Evolutionary conservation across 2,888 invertebrate species (phyloP), one percentile per base, ranked within the genome.

Genomic region (Agonum fuliginosum): DNA sequence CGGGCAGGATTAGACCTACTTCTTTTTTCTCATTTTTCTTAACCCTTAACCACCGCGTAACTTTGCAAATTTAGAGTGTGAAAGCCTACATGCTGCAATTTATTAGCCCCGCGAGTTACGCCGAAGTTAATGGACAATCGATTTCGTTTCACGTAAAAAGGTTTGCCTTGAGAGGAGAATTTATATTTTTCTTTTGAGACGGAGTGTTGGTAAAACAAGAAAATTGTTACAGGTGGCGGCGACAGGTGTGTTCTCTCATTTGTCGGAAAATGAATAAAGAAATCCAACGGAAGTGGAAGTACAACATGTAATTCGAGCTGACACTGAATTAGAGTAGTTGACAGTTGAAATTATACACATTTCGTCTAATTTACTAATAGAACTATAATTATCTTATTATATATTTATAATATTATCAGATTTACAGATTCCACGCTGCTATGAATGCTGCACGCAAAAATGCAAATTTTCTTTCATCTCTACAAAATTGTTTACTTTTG

Each of bases 381-480:
- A 19, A 24, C 5, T 4, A 24, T 54, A n/a, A 54, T 54, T 54
- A 27, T 54, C 12, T 2, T 24, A 54, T 24, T 54, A 54, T n/a
- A 24, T 54, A 54, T 37, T 37, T 37, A 37, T 24, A 54, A 54
- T 24, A 54, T 54, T 54, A 37, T 37, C 37, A 37, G n/a, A n/a
- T n/a, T n/a, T n/a, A n/a, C n/a, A n/a, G n/a, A n/a, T n/a, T n/a
- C n/a, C n/a, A n/a, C n/a, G n/a, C n/a, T n/a, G n/a, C n/a, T n/a
- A n/a, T n/a, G n/a, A 12, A 54, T 54, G 54, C 54, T 12, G 20
- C 24, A n/a, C n/a, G 24, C n/a, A 22, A 24, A 62, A 34, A 62
- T 62, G 58, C 58, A 62, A 62, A 62, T 62, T 62, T 30, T 62
- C n/a, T n/a, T n/a, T n/a, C n/a, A n/a, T n/a, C n/a, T n/a, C n/a